Base-by-base conservation (phyloP, 2,888 invertebrate species). In the Torymus auratus region DNA sequence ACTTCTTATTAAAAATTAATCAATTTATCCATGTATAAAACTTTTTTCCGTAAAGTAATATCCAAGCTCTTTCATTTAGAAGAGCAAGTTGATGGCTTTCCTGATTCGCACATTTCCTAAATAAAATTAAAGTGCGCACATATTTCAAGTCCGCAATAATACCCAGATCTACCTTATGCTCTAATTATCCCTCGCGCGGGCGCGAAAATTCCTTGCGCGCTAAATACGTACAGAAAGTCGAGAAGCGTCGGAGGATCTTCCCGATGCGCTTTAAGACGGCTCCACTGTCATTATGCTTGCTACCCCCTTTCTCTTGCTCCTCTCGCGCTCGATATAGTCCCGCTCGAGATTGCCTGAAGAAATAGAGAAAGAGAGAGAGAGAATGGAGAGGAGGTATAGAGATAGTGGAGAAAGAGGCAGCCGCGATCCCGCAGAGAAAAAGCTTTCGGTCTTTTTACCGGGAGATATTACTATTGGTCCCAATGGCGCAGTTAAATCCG, bases 381-480 rank as follows among this genome's bases (percentile, higher is more conserved):
- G 55, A 64, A 41, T 41, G 7, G 11, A 23, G 15, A 23, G 55
- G 10, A 53, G 53, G 53, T 20, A 72, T 53, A 76, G 67, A 28
- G 67, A 55, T 28, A 62, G 41, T 52, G 61, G 60, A n/a, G 23
- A 69, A 55, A 41, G 12, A 28, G 12, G n/a, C 20, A 53, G 10
- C 14, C 2, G 58, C 68, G 58, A 75, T 72, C 50, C 62, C 23
- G 52, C 23, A 13, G 69, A 78, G 72, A 73, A 81, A 82, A 73
- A 80, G 82, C 73, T 81, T 82, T 76, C 68, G 73, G 76, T 82
- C 80, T 78, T 81, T 74, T 75, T 77, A 82, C 68, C 53, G 70
- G 81, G 80, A 83, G 84, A 84, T 84, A 83, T 84, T 81, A 78
- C 76, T 78, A 84, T 84, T 80, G 84, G 81, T 84, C 84, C 84